A percentile compares a stretch with the other conserved stretches of the same genome.
These are phyloP conservation scores for Monopterus albus DNA, from an alignment of 2,113 vertebrate species.

Conservation along the genomic window DNA sequence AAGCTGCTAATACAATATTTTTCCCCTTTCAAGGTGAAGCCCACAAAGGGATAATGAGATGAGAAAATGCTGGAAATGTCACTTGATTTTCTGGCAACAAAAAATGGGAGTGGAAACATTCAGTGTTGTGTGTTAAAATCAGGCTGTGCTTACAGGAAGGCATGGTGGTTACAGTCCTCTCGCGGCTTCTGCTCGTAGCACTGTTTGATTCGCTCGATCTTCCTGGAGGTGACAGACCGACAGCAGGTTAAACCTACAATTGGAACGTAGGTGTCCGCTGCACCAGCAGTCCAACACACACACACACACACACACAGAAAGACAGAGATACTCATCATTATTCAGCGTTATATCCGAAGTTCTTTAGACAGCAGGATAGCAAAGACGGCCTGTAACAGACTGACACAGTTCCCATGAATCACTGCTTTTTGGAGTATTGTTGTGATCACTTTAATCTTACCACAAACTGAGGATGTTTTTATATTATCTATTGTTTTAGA, in stretches of 20 bases:
- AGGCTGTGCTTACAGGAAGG: conserved; percentile 48
- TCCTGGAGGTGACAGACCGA: not conserved
- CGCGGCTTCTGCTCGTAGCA: conserved; percentile 36
- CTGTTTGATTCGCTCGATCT: fast-evolving
- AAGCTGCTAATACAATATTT: no score
- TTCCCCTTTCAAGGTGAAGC: no score
- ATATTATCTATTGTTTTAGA: no score
- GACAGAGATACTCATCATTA: not conserved
- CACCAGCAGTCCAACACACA: not conserved
- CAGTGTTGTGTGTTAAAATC: not conserved
- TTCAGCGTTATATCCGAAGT: not conserved
- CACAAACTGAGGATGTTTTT: no score
- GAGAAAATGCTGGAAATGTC: no score
- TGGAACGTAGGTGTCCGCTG: conserved; percentile 1
- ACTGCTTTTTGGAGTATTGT: no score
- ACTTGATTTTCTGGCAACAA: not conserved
- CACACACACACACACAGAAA: not conserved
- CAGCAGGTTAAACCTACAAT: conserved; percentile 14
- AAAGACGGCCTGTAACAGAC: not conserved
- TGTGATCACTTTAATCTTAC: no score
- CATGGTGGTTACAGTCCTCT: conserved; percentile 6
- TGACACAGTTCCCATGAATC: not conserved
- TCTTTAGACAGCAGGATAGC: not conserved
- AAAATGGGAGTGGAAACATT: not conserved
- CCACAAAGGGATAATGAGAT: no score